Evolutionary conservation across 2,888 invertebrate genomes (phyloP).

Genomic region (Macaria notata): DNA sequence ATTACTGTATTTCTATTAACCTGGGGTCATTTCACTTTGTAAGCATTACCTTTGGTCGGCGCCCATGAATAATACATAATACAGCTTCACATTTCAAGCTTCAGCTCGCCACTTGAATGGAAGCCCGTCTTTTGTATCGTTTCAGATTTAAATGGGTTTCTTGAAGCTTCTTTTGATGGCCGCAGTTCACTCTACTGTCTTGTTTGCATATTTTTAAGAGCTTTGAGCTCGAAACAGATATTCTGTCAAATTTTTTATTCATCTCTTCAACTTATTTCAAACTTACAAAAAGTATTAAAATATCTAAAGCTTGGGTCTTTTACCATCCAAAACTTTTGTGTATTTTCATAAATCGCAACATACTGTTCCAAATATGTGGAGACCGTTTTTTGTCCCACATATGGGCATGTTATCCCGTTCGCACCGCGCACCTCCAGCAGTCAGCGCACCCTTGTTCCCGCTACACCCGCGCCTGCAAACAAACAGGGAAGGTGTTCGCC

Average conservation of each 20-base stretch:
- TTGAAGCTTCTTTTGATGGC: conserved; percentile 13
- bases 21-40: conserved; percentile 65
- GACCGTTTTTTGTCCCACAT: conserved; percentile 47
- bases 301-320: conserved; percentile 2
- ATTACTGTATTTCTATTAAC: conserved; percentile 61
- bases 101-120: conserved; percentile 45
- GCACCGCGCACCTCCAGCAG: conserved; percentile 17
- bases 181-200: conserved; percentile 13
- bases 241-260: too few species aligned
- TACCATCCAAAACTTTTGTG: conserved; percentile 16
- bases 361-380: conserved; percentile 30
- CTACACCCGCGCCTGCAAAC: conserved; percentile 34
- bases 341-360: conserved; percentile 7
- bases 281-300: neutral
- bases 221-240: neutral
- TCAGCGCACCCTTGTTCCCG: neutral
- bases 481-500: conserved; percentile 46
- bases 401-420: conserved; percentile 39
- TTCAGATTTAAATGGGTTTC: conserved; percentile 23
- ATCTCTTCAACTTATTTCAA: too few species aligned
- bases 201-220: conserved; percentile 7
- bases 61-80: conserved; percentile 59
- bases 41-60: conserved; percentile 49
- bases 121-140: conserved; percentile 27
- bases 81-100: conserved; percentile 29